phyloP scores from a whole-genome alignment of 2,797 vertebrate species.

The Gymnothorax javanicus region DNA sequence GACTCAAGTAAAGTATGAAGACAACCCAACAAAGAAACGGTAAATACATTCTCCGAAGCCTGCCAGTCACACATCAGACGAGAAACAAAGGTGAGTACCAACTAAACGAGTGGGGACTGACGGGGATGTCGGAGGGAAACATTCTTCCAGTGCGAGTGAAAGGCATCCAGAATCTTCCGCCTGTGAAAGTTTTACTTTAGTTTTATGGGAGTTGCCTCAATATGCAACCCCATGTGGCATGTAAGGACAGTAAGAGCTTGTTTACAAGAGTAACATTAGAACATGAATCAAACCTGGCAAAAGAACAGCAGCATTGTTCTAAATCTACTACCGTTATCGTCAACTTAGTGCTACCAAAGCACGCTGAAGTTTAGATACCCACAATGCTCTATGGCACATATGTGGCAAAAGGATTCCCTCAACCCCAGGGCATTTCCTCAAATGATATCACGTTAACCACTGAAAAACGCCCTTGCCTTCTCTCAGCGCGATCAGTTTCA shows the following conservation, averaged over 20 bases:
- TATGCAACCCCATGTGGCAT: constrained; percentile 36
- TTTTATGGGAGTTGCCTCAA: constrained; percentile 44
- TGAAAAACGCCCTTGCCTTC: neutral
- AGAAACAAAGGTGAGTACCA: constrained; percentile 7
- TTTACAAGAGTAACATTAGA: constrained; percentile 3
- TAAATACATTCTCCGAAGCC: constrained; percentile 1
- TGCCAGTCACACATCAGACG: neutral
- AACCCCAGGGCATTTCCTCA: neutral
- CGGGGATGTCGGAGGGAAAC: neutral
- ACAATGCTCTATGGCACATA: neutral
- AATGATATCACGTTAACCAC: neutral
- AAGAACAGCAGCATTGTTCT: neutral
- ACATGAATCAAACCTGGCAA: constrained; percentile 3
- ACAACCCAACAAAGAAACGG: constrained; percentile 26
- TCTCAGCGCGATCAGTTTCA: constrained; percentile 5
- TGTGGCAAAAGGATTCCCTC: constrained; percentile 1
- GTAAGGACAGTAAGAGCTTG: constrained; percentile 37
- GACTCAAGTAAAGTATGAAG: constrained; percentile 2
- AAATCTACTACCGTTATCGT: neutral
- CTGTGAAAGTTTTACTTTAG: constrained; percentile 38
- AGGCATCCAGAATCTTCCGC: neutral
- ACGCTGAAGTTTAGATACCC: constrained; percentile 24
- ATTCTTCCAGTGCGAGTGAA: neutral
- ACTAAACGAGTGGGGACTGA: neutral
- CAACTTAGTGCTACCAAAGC: neutral